Conservation (phyloP, 2,797 vertebrate species). For the Alexandromys oeconomus region DNA sequence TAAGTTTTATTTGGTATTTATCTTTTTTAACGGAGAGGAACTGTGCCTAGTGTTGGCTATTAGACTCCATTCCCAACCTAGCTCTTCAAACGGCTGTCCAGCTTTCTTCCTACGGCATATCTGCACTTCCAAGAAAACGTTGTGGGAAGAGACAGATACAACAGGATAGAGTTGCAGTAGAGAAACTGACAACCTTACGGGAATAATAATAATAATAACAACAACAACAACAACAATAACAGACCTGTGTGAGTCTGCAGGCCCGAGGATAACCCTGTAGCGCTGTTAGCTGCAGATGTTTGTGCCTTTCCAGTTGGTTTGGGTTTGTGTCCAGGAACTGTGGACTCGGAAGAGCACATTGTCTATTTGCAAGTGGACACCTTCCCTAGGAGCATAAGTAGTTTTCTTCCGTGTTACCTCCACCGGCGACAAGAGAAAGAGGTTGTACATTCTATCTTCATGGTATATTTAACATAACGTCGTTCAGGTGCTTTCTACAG, state of each 20-base stretch:
- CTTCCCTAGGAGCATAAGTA: neutral
- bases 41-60: neutral
- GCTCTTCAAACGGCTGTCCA: rapidly evolving
- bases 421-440: neutral
- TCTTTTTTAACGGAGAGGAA: neutral
- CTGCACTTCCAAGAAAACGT: conserved; percentile 1
- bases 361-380: neutral
- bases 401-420: neutral
- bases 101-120: neutral
- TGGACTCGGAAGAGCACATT: neutral
- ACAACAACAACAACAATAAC: neutral
- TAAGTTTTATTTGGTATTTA: neutral
- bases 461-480: neutral
- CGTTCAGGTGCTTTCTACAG: neutral
- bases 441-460: neutral
- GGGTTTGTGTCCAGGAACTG: neutral
- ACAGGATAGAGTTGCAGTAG: neutral
- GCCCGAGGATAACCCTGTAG: rapidly evolving
- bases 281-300: neutral
- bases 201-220: no score
- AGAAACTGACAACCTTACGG: neutral
- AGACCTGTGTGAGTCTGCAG: neutral
- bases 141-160: neutral
- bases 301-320: neutral
- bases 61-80: neutral